Percentiles rank a stretch among this genome's conserved stretches.
These are phyloP conservation scores for Amphiprion percula DNA, from an alignment of 2,113 vertebrate genomes.

Conservation along the genomic window DNA sequence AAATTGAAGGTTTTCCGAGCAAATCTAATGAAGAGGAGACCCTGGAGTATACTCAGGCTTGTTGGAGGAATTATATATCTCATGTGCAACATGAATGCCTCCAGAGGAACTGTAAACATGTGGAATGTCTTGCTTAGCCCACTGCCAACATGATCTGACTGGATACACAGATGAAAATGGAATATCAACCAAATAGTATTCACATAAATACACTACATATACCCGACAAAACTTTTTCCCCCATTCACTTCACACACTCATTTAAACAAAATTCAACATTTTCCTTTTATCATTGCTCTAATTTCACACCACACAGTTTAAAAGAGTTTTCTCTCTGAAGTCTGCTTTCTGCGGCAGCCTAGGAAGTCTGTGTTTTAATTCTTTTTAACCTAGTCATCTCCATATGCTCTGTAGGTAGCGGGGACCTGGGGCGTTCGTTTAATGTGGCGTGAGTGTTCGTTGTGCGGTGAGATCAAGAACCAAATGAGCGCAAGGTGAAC, in stretches of 20 bases:
- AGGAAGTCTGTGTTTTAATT: slow-evolving; percentile 62
- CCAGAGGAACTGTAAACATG: too few relatives aligned
- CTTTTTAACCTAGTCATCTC: slow-evolving; percentile 63
- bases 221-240: slow-evolving; percentile 12
- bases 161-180: too few relatives aligned
- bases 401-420: slow-evolving; percentile 60
- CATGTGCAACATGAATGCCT: too few relatives aligned
- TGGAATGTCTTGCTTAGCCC: too few relatives aligned
- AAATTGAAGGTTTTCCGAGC: too few relatives aligned
- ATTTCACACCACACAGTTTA: slow-evolving; percentile 55
- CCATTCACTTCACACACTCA: slow-evolving; percentile 12
- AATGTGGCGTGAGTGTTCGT: slow-evolving; percentile 70
- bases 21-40: too few relatives aligned
- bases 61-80: too few relatives aligned
- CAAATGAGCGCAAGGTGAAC: slow-evolving; percentile 73
- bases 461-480: slow-evolving; percentile 81
- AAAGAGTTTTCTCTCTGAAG: slow-evolving; percentile 59
- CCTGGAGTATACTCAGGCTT: too few relatives aligned
- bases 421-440: slow-evolving; percentile 72
- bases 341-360: slow-evolving; percentile 52
- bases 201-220: not conserved
- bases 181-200: not conserved
- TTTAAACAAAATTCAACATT: slow-evolving; percentile 51
- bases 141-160: too few relatives aligned
- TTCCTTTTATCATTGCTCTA: slow-evolving; percentile 59